Conservation (phyloP, 2,888 invertebrate species). For the Fabriciana adippe region DNA sequence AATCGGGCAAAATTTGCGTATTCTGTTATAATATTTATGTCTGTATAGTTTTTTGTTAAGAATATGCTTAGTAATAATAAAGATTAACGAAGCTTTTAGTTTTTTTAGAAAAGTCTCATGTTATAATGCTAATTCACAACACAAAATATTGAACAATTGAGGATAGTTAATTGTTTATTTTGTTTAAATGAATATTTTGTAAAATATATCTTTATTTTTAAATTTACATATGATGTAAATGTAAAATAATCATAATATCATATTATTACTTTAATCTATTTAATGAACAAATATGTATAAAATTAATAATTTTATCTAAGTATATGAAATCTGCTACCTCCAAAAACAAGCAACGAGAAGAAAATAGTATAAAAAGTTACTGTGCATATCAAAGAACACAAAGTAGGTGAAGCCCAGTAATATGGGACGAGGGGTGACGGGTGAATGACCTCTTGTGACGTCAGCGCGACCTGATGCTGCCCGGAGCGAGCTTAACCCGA, state of each 20-base stretch:
- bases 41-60: background rate
- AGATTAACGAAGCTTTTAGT: no score
- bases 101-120: no score
- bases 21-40: conserved; percentile 16
- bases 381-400: conserved; percentile 36
- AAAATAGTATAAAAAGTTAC: conserved; percentile 17
- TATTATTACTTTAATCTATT: no score
- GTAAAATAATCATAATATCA: no score
- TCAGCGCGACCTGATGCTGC: conserved; percentile 83
- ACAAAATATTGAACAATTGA: no score
- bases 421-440: conserved; percentile 60
- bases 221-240: no score
- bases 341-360: conserved; percentile 1
- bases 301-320: background rate
- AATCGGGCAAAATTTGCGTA: conserved; percentile 28
- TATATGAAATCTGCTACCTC: background rate
- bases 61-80: background rate
- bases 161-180: no score
- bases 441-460: conserved; percentile 74
- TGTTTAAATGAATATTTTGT: no score
- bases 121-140: no score
- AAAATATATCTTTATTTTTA: no score
- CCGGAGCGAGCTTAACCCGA: conserved; percentile 72
- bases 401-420: conserved; percentile 50
- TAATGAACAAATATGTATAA: no score